phyloP scores from a whole-genome alignment of 1,140 invertebrate species.

The Bombus turneri region DNA sequence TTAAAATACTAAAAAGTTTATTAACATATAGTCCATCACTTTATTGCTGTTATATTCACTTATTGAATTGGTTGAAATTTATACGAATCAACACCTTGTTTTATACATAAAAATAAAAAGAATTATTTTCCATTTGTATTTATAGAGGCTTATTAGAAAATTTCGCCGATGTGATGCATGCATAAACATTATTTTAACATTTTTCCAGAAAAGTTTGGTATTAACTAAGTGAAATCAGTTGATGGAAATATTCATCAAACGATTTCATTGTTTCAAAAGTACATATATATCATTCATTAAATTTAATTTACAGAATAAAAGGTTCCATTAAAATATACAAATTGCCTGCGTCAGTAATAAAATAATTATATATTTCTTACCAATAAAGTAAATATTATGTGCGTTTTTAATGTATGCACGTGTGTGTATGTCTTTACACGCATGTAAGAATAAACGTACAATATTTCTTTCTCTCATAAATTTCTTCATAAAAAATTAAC shows the following conservation, averaged over 20 bases:
- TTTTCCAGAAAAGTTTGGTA: not conserved
- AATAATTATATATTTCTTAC: not conserved
- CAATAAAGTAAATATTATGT: not conserved
- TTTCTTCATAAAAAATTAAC: slow-evolving; percentile 25
- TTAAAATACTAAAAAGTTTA: slow-evolving; percentile 7
- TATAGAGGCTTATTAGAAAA: not conserved
- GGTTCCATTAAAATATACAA: not conserved
- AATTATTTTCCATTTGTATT: slow-evolving; percentile 9
- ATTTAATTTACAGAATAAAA: not conserved
- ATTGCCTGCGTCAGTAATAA: not conserved
- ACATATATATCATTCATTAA: slow-evolving; percentile 1
- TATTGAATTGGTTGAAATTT: not conserved
- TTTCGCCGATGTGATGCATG: slow-evolving; percentile 1
- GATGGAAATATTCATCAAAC: not conserved
- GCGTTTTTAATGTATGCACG: not conserved
- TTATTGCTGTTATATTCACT: not conserved
- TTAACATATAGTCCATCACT: slow-evolving; percentile 3
- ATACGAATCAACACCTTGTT: not conserved
- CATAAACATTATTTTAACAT: slow-evolving; percentile 6
- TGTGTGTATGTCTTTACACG: slow-evolving; percentile 7
- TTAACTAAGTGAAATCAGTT: not conserved
- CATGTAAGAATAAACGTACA: slow-evolving; percentile 16
- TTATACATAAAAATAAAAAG: not conserved
- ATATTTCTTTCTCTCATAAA: not conserved
- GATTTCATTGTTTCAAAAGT: not conserved